Conservation (phyloP, 53 echinoderm and acorn worm species). For the Pentamera pediparva region DNA sequence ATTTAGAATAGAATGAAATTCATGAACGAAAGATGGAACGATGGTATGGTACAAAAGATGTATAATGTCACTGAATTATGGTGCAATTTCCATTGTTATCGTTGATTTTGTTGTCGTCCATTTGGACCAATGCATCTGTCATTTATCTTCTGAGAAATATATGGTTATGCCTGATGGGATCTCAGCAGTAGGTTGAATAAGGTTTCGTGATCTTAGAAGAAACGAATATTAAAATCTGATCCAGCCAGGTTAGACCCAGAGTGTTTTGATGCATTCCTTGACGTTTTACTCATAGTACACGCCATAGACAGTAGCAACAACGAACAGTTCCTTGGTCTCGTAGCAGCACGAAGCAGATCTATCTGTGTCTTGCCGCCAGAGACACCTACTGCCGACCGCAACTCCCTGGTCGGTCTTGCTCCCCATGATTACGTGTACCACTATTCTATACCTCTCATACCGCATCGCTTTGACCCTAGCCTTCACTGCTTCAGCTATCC, state of each 20-base stretch:
- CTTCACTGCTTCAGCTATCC: slow-evolving; percentile 76
- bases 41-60: neutral
- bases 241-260: neutral
- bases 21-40: neutral
- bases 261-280: neutral
- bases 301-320: slow-evolving; percentile 70
- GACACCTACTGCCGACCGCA: slow-evolving; percentile 66
- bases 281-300: slow-evolving; percentile 59
- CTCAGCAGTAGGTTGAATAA: no score
- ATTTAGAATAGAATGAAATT: no score
- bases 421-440: slow-evolving; percentile 69
- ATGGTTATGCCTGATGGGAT: no score
- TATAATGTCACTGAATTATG: neutral
- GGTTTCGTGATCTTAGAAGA: no score
- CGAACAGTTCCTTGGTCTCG: slow-evolving; percentile 66
- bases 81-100: neutral
- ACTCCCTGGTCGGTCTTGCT: slow-evolving; percentile 59
- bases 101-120: neutral
- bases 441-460: slow-evolving; percentile 51
- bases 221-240: neutral
- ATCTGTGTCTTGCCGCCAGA: slow-evolving; percentile 77
- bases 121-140: no score
- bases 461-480: slow-evolving; percentile 55
- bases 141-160: no score
- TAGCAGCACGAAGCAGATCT: slow-evolving; percentile 56